These are phyloP conservation scores for Campoplex capitator DNA, from an alignment of 2,888 invertebrate genomes.

Conservation along the genomic window DNA sequence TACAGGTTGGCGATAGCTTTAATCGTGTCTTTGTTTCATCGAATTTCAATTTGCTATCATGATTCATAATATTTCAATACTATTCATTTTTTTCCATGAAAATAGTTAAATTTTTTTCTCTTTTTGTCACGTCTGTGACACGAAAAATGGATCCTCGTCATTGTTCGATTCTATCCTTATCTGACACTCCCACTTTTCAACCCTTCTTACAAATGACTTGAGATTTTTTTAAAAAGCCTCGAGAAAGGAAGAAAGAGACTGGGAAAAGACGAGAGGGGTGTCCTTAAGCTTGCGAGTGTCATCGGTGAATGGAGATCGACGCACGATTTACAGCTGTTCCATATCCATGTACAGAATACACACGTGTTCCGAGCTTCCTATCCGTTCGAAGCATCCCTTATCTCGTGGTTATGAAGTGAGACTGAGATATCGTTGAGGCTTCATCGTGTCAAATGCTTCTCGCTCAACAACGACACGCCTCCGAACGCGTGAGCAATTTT, in stretches of 20 bases:
- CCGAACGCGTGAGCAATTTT: constrained; percentile 32
- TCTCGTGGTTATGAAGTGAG: constrained; percentile 65
- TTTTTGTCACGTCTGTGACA: constrained; percentile 3
- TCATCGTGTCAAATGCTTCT: constrained; percentile 72
- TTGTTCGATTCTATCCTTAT: constrained; percentile 73
- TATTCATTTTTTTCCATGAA: too few species aligned
- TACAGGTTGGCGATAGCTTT: too few species aligned
- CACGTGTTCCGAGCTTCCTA: constrained; percentile 52
- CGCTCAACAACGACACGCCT: constrained; percentile 57
- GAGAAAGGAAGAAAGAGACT: background rate
- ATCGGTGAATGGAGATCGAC: constrained; percentile 26
- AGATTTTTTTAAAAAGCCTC: constrained; percentile 72
- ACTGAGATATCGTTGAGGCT: constrained; percentile 78
- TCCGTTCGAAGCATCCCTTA: constrained; percentile 72
- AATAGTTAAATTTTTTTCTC: background rate
- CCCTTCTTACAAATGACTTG: constrained; percentile 76
- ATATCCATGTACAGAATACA: constrained; percentile 64
- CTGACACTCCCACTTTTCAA: constrained; percentile 67
- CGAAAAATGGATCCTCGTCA: constrained; percentile 52
- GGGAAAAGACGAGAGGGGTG: constrained; percentile 65
- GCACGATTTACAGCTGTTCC: constrained; percentile 68
- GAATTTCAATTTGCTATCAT: too few species aligned
- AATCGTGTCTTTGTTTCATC: too few species aligned
- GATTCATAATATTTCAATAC: too few species aligned
- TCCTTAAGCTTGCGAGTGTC: constrained; percentile 67